phyloP scores from a whole-genome alignment of 2,113 vertebrate genomes.

The Climacteris rufus region DNA sequence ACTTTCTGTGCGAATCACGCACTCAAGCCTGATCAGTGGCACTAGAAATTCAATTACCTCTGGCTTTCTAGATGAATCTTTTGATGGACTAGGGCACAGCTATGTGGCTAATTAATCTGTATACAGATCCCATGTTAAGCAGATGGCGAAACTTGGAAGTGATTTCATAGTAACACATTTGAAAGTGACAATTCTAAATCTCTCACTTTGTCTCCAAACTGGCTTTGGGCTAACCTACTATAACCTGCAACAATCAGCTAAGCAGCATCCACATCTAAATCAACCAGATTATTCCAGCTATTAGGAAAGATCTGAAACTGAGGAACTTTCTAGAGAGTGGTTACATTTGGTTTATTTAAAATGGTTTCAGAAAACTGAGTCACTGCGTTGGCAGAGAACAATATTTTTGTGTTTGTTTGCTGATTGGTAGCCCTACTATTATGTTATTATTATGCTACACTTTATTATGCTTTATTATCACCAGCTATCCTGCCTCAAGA shows the following conservation, averaged over 20 bases:
- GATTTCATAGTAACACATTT: conserved; percentile 50
- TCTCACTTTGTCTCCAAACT: conserved; percentile 41
- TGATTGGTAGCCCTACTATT: not conserved
- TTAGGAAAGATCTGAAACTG: not conserved
- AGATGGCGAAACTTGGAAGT: conserved; percentile 48
- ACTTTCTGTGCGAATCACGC: not conserved
- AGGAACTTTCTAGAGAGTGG: not conserved
- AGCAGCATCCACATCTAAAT: not conserved
- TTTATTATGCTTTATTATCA: not conserved
- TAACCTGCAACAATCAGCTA: not conserved
- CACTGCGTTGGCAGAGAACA: not conserved
- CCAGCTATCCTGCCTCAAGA: not conserved
- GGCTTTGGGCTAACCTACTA: not conserved
- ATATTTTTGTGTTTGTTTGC: not conserved
- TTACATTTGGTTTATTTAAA: not conserved
- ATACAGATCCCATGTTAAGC: not conserved
- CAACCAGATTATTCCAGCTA: not conserved
- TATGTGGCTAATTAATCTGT: conserved; percentile 14
- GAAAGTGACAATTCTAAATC: conserved; percentile 22
- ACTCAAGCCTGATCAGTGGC: not conserved
- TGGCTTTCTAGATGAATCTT: not conserved
- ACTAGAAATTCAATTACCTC: not conserved
- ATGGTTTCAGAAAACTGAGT: not conserved
- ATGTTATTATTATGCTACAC: not conserved
- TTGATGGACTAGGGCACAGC: not conserved